Evolutionary conservation across 37 sponge, comb jelly and placozoan genomes (phyloP).

Genomic region (Haliclona indistincta): DNA sequence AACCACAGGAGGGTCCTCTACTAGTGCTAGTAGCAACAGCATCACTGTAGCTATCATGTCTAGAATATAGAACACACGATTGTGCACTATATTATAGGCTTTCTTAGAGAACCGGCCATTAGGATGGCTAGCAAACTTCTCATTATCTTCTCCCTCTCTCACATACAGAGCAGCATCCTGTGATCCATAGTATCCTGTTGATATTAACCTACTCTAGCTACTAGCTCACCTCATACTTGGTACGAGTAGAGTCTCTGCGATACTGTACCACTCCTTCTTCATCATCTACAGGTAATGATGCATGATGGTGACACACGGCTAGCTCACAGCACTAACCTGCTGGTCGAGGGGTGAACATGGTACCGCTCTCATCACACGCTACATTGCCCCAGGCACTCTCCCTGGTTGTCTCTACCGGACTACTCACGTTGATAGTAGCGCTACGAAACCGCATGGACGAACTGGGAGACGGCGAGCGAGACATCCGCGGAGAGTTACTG

Average conservation of each 20-base stretch:
- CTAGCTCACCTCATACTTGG: slow-evolving; percentile 3
- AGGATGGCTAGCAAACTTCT: slow-evolving; percentile 76
- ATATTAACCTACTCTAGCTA: too few relatives aligned
- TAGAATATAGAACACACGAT: slow-evolving; percentile 42
- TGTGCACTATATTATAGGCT: slow-evolving; percentile 76
- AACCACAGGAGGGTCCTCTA: slow-evolving; percentile 62
- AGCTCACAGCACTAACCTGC: too few relatives aligned
- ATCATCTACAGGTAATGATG: too few relatives aligned
- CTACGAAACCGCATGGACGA: too few relatives aligned
- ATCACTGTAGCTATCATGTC: slow-evolving; percentile 45
- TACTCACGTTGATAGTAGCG: too few relatives aligned
- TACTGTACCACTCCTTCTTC: slow-evolving; percentile 2
- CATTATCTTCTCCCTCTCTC: slow-evolving; percentile 80
- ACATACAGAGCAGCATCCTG: slow-evolving; percentile 84
- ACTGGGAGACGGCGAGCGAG: too few relatives aligned
- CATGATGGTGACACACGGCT: too few relatives aligned
- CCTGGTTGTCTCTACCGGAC: not conserved
- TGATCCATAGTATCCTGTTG: too few relatives aligned
- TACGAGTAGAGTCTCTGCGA: not conserved
- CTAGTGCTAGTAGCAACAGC: slow-evolving; percentile 67
- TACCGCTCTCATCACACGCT: slow-evolving; percentile 4
- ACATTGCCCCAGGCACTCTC: not conserved
- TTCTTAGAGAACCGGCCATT: slow-evolving; percentile 31
- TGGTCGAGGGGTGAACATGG: not conserved
- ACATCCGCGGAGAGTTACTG: too few relatives aligned